Percentiles rank a stretch among this genome's conserved stretches.
Conservation (phyloP, 2,797 vertebrate species). For the Euthynnus affinis region DNA sequence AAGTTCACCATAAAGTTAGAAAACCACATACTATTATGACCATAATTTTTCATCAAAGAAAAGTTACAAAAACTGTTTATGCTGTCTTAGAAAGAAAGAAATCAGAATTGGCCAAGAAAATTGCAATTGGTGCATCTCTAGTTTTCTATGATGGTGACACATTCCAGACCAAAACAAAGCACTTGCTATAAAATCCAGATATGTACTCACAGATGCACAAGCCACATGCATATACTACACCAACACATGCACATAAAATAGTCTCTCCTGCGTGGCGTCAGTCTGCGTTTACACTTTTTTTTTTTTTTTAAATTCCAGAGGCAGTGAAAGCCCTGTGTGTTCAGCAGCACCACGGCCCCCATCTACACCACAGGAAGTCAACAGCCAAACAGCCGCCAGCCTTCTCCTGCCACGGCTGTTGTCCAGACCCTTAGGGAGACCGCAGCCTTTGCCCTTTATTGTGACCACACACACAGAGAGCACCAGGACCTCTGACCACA, state of each 20-base stretch:
- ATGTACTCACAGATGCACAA: conserved; percentile 44
- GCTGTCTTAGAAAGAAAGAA: too few relatives aligned
- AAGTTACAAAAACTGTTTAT: too few relatives aligned
- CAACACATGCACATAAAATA: conserved; percentile 24
- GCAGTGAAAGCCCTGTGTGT: conserved; percentile 48
- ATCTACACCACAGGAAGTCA: conserved; percentile 74
- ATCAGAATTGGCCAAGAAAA: too few relatives aligned
- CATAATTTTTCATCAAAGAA: too few relatives aligned
- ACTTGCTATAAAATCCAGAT: conserved; percentile 4
- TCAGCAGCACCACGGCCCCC: conserved; percentile 7
- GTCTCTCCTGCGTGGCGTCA: conserved; percentile 17
- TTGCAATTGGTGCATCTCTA: neutral
- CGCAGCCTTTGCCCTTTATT: conserved; percentile 40
- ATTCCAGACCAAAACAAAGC: conserved; percentile 18
- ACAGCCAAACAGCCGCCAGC: conserved; percentile 60
- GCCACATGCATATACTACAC: conserved; percentile 11
- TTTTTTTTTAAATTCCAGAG: conserved; percentile 60
- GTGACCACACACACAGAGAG: conserved; percentile 32
- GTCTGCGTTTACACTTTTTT: conserved; percentile 46
- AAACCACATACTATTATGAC: too few relatives aligned
- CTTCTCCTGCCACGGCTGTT: conserved; percentile 60
- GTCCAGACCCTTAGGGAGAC: conserved; percentile 53
- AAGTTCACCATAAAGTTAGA: too few relatives aligned
- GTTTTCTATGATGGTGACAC: neutral
- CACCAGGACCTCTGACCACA: neutral